phyloP scores from a whole-genome alignment of 2,113 vertebrate species.

The Atractosteus spatula region DNA sequence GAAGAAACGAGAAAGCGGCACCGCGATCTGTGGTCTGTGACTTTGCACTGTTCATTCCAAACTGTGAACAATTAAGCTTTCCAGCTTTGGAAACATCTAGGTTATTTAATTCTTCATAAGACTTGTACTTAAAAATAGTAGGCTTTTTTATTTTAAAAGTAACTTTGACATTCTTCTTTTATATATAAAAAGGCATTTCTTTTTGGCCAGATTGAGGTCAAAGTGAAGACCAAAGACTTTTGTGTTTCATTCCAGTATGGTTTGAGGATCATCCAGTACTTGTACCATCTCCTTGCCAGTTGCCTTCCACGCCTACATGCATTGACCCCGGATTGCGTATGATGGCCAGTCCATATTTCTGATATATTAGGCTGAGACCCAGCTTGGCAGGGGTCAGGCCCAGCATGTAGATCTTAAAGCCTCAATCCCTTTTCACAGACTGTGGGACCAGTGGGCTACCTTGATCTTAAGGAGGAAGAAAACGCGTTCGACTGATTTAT shows the following conservation, averaged over 20 bases:
- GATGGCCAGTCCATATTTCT: too few species aligned
- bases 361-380: too few species aligned
- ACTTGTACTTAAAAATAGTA: constrained; percentile 13
- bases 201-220: neutral
- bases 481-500: too few species aligned
- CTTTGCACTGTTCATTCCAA: constrained; percentile 49
- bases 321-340: too few species aligned
- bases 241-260: neutral
- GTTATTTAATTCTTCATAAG: constrained; percentile 39
- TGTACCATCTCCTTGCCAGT: too few species aligned
- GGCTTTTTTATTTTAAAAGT: neutral
- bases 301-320: too few species aligned
- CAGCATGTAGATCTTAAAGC: too few species aligned
- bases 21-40: constrained; percentile 37
- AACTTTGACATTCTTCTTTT: neutral
- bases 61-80: constrained; percentile 64
- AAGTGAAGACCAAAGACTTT: neutral
- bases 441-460: too few species aligned
- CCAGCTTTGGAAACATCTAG: constrained; percentile 45
- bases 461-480: too few species aligned
- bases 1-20: constrained; percentile 32
- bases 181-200: neutral
- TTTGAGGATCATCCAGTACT: neutral
- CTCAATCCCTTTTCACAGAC: too few species aligned
- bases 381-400: too few species aligned